These are phyloP conservation scores for Trochalopteron elliotii DNA, from an alignment of 2,113 vertebrate species.

Conservation along the genomic window DNA sequence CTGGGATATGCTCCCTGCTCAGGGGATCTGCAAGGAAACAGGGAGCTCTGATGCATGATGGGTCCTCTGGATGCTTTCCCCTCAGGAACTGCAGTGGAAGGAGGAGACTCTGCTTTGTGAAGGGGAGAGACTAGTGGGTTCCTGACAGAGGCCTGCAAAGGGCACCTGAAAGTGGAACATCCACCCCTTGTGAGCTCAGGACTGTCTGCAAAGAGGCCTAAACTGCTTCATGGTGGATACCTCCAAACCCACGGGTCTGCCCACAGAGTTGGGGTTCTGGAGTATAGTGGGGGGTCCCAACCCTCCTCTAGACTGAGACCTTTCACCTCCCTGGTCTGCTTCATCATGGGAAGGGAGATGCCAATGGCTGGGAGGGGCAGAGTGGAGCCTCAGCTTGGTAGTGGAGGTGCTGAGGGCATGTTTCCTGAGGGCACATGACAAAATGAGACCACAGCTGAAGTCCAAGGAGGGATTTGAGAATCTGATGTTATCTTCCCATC, in stretches of 20 bases:
- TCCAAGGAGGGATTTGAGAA: background rate
- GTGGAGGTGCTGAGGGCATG: accelerated
- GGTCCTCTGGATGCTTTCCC: background rate
- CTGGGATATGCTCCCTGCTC: background rate
- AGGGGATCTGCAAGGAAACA: background rate
- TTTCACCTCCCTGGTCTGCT: background rate
- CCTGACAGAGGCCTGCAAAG: background rate
- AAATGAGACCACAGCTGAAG: background rate
- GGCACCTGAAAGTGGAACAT: background rate
- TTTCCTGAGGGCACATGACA: background rate
- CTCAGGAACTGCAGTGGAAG: background rate
- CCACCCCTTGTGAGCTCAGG: background rate
- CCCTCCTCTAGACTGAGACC: background rate
- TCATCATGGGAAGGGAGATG: background rate
- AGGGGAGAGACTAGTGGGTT: background rate
- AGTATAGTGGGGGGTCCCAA: background rate
- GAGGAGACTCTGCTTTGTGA: background rate
- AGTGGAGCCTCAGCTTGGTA: background rate
- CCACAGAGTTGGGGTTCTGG: background rate
- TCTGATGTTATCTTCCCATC: background rate
- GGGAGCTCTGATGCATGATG: background rate
- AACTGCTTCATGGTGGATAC: background rate
- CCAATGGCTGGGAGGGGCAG: background rate
- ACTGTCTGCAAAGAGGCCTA: background rate
- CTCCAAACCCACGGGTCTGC: background rate